phyloP scores from a whole-genome alignment of 2,797 vertebrate species.

The Microcaecilia unicolor region DNA sequence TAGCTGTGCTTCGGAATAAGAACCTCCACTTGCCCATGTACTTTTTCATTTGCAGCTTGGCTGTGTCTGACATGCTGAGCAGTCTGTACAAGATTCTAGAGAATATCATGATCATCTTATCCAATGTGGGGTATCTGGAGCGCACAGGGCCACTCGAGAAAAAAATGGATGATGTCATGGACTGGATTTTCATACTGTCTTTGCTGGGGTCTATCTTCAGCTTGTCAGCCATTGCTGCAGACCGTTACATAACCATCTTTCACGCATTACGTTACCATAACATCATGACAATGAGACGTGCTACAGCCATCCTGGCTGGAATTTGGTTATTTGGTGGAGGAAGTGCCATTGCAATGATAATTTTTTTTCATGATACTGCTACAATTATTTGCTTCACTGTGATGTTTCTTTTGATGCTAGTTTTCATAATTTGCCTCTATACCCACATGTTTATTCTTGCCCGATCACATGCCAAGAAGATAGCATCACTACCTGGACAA shows the following conservation, averaged over 20 bases:
- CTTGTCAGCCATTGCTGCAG: constrained; percentile 78
- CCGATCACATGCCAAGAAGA: constrained; percentile 73
- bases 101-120: constrained; percentile 73
- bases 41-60: constrained; percentile 90
- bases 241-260: constrained; percentile 93
- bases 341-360: constrained; percentile 66
- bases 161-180: constrained; percentile 76
- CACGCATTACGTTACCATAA: constrained; percentile 82
- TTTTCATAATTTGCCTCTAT: constrained; percentile 79
- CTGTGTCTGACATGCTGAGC: constrained; percentile 83
- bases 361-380: constrained; percentile 61
- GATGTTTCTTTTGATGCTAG: constrained; percentile 70
- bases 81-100: constrained; percentile 84
- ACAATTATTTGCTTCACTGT: constrained; percentile 74
- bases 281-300: constrained; percentile 77
- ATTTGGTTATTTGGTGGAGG: constrained; percentile 75
- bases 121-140: constrained; percentile 63
- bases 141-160: constrained; percentile 53
- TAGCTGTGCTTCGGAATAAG: constrained; percentile 77
- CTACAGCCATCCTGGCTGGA: constrained; percentile 45
- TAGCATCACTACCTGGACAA: constrained; percentile 54
- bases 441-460: constrained; percentile 88
- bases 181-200: constrained; percentile 80
- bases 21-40: constrained; percentile 92
- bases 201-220: constrained; percentile 87